Conservation (phyloP, 2,113 vertebrate species). For the Pelusios castaneus region DNA sequence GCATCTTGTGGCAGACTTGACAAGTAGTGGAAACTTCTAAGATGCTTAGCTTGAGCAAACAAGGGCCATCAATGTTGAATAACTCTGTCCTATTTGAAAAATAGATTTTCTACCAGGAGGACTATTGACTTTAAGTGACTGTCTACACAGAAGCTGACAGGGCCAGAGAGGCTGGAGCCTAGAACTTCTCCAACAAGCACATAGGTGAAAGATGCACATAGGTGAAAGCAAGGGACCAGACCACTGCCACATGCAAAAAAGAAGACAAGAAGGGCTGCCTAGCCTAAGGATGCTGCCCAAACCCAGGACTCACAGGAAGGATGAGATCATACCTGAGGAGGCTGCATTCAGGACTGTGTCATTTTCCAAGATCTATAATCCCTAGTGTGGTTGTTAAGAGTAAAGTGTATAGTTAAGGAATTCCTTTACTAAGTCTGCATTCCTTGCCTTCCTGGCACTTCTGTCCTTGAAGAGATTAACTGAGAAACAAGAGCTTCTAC, state of each 20-base stretch:
- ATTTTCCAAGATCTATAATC: background rate
- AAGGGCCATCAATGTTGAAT: background rate
- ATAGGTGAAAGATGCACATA: background rate
- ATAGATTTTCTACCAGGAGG: background rate
- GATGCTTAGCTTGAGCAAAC: background rate
- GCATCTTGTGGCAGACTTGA: background rate
- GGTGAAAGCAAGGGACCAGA: background rate
- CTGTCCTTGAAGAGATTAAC: background rate
- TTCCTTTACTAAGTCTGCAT: background rate
- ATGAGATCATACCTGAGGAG: background rate
- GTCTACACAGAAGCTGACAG: background rate
- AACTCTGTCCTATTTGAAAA: background rate
- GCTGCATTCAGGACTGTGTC: background rate
- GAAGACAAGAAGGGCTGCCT: background rate
- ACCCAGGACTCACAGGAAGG: background rate
- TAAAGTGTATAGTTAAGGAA: background rate
- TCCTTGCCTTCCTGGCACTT: background rate
- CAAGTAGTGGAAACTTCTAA: background rate
- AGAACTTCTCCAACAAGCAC: background rate
- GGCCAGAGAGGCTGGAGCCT: background rate
- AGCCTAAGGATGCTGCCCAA: background rate
- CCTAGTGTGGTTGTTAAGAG: background rate
- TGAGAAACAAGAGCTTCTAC: background rate
- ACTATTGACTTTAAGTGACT: background rate
- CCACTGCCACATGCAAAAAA: background rate